Evolutionary conservation across 2,797 vertebrate species (phyloP).

Genomic region (Poecilia gillii): DNA sequence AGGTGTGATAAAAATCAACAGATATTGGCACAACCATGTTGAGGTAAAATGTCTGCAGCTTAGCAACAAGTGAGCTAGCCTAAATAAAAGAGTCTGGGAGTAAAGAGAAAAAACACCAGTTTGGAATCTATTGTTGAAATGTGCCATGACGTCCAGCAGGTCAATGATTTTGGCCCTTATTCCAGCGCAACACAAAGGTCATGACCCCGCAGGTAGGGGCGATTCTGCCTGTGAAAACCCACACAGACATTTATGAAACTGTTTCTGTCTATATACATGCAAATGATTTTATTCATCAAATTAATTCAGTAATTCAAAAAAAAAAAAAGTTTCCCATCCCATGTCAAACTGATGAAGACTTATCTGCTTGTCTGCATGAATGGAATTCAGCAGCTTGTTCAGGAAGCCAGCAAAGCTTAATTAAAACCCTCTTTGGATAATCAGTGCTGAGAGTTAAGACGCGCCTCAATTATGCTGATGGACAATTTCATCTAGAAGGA

Average conservation of each 20-base stretch:
- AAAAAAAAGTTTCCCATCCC: not conserved
- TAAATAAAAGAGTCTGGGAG: not conserved
- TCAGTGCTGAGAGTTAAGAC: not conserved
- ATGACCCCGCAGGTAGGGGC: not conserved
- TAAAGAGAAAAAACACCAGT: not conserved
- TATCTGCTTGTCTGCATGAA: not conserved
- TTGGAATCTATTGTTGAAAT: not conserved
- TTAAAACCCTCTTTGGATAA: constrained; percentile 2
- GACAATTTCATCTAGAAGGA: not conserved
- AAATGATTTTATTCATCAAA: not conserved
- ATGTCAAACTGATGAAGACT: not conserved
- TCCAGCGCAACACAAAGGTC: not conserved
- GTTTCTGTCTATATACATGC: not conserved
- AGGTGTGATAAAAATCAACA: not conserved
- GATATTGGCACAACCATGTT: not conserved
- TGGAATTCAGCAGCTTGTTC: not conserved
- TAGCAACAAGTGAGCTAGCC: not conserved
- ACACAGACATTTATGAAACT: not conserved
- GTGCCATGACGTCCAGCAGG: not conserved
- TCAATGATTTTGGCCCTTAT: not conserved
- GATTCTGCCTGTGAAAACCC: not conserved
- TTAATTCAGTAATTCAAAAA: not conserved
- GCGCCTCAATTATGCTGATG: not conserved
- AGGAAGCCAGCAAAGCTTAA: constrained; percentile 3
- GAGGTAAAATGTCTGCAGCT: not conserved